A percentile compares a stretch with the other conserved stretches of the same genome.
Conservation (phyloP, 2,888 invertebrate species). For the Tinea semifulvella region DNA sequence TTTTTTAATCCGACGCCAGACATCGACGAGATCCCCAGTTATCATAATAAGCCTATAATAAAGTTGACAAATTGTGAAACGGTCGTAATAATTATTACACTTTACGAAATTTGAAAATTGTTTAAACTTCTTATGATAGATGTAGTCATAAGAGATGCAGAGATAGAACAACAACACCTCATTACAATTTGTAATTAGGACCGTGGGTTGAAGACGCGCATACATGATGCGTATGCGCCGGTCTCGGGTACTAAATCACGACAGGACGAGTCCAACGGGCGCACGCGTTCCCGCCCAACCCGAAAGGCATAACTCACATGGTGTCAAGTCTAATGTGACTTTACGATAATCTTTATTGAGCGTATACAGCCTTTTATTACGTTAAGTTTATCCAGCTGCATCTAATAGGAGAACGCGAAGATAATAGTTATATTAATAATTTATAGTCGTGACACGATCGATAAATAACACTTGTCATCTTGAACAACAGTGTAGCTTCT, state of each 20-base stretch:
- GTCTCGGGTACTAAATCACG: constrained; percentile 56
- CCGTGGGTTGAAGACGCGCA: constrained; percentile 38
- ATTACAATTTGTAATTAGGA: constrained; percentile 63
- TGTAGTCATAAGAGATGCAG: constrained; percentile 9
- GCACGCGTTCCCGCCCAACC: constrained; percentile 24
- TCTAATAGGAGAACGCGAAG: constrained; percentile 5
- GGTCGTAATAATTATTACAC: neutral
- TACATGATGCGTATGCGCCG: constrained; percentile 28
- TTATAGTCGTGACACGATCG: constrained; percentile 6
- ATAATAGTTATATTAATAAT: constrained; percentile 8
- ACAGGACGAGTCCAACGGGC: neutral
- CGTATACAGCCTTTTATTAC: constrained; percentile 6
- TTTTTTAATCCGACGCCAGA: too few relatives aligned
- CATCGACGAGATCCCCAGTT: too few relatives aligned
- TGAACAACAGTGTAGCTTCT: constrained; percentile 6
- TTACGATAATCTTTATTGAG: constrained; percentile 13
- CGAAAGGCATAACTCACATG: constrained; percentile 36
- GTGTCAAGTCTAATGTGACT: constrained; percentile 14
- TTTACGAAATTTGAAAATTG: neutral
- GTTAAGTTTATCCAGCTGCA: constrained; percentile 1
- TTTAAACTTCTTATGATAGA: neutral
- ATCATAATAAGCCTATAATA: too few relatives aligned
- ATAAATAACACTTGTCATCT: constrained; percentile 7
- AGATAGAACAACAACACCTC: constrained; percentile 27
- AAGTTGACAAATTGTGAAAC: neutral